A percentile compares a stretch with the other conserved stretches of the same genome.
Conservation (phyloP, 2,113 vertebrate species). For the Tauraco erythrolophus region DNA sequence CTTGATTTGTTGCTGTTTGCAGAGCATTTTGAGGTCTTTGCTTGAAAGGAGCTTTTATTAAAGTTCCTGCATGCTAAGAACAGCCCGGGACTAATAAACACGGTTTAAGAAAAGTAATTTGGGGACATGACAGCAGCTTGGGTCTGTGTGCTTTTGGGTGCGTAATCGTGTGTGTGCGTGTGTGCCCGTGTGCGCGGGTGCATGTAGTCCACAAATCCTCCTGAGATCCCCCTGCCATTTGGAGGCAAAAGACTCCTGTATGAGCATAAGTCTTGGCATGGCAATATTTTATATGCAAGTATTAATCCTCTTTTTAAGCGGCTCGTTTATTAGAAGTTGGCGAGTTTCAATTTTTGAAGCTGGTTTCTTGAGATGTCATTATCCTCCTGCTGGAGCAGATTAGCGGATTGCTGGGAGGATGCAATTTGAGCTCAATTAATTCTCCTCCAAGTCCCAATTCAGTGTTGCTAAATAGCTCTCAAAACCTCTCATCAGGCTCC, state of each 20-base stretch:
- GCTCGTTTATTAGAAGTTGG: constrained; percentile 10
- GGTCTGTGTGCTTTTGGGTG: background rate
- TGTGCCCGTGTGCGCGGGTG: background rate
- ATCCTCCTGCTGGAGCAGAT: constrained; percentile 76
- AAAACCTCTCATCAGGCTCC: constrained; percentile 19
- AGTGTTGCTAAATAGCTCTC: constrained; percentile 65
- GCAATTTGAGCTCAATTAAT: constrained; percentile 82
- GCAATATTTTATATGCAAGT: constrained; percentile 11
- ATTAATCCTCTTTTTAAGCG: constrained; percentile 60
- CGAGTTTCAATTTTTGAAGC: constrained; percentile 48
- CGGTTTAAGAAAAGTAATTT: constrained; percentile 30
- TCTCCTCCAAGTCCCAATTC: constrained; percentile 75
- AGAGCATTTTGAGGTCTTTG: constrained; percentile 34
- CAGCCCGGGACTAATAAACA: constrained; percentile 53
- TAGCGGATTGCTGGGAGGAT: constrained; percentile 72
- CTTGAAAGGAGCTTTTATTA: constrained; percentile 65
- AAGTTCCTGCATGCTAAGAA: constrained; percentile 36
- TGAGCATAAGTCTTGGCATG: background rate
- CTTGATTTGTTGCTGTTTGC: constrained; percentile 39
- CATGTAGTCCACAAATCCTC: background rate
- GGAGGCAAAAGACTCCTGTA: background rate
- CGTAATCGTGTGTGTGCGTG: accelerated
- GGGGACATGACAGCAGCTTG: constrained; percentile 22
- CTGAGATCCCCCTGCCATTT: background rate
- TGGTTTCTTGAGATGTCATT: constrained; percentile 70